These are phyloP conservation scores for Phyllotreta cruciferae DNA, from an alignment of 2,888 invertebrate species.

Conservation along the genomic window DNA sequence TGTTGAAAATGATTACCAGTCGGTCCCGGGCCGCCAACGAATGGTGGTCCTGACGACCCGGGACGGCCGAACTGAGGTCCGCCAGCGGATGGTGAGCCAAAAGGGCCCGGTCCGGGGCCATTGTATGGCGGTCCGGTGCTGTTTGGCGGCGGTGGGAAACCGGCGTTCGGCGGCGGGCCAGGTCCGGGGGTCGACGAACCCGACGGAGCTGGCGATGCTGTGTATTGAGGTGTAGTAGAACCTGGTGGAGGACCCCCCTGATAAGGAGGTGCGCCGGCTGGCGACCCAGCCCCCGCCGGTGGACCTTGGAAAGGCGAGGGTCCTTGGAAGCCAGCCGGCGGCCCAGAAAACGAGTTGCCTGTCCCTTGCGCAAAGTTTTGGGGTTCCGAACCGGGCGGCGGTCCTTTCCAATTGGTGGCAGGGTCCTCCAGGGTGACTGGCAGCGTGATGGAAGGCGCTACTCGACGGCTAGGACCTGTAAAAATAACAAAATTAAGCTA, in stretches of 20 bases:
- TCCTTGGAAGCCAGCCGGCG: conserved; percentile 59
- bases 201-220: conserved; percentile 84
- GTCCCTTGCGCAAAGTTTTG: conserved; percentile 71
- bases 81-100: conserved; percentile 72
- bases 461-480: conserved; percentile 86
- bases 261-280: conserved; percentile 73
- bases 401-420: conserved; percentile 81
- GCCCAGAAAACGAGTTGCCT: conserved; percentile 67
- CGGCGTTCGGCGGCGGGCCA: conserved; percentile 65
- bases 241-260: conserved; percentile 76
- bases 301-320: conserved; percentile 70
- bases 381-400: conserved; percentile 69
- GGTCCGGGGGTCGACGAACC: conserved; percentile 84
- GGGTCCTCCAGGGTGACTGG: conserved; percentile 80
- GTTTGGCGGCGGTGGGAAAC: conserved; percentile 66
- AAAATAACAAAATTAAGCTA: conserved; percentile 39
- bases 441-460: conserved; percentile 70
- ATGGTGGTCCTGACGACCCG: conserved; percentile 75
- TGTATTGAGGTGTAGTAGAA: conserved; percentile 82
- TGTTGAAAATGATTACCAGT: conserved; percentile 72
- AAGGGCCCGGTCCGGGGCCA: conserved; percentile 68
- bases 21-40: conserved; percentile 69
- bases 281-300: conserved; percentile 78
- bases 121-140: conserved; percentile 70
- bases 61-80: conserved; percentile 70